Base-by-base conservation (phyloP, 2,888 invertebrate species). In the Agrochola litura region DNA sequence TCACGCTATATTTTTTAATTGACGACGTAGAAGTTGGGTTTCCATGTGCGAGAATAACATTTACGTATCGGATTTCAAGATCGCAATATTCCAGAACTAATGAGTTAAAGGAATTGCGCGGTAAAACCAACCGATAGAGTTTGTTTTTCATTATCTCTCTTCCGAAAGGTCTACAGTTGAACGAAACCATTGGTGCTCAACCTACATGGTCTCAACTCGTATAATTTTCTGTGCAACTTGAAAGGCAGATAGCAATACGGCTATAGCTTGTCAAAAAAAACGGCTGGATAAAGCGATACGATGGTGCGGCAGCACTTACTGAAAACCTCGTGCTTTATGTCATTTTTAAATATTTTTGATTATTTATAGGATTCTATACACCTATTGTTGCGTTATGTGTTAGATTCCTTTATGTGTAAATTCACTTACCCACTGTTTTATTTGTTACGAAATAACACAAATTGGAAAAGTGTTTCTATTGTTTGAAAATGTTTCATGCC, bases 11-110 rank as follows among this genome's bases (percentile, higher is more conserved):
- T 1, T 67, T 76, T 41, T 77, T 61, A 79, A 79, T 73, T 73
- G 25, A 54, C n/a, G 61, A 54, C 37, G 25, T 46, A 69, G 61
- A 43, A 63, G 30, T 46, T 30, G 14, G 14, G 41, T 58, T 69
- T 66, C 12, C 43, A 66, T 56, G 43, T 22, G 37, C 60, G 22
- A 71, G 67, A 79, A 84, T 68, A 82, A 83, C 70, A 64, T 84
- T 84, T 64, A 84, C 61, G 60, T 76, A 80, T 77, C 74, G 0
- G n/a, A 63, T 86, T 80, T 76, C 73, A 68, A 78, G 77, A 77
- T 77, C 77, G 70, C 82, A 79, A 79, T 82, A 82, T 69, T 69
- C 76, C 58, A 60, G 56, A 71, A 71, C 14, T 84, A 73, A 73
- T 74, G 30, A 84, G 52, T 41, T 46, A 12, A 66, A 76, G 58